phyloP scores from a whole-genome alignment of 2,888 invertebrate species.

The Agapostemon virescens region DNA sequence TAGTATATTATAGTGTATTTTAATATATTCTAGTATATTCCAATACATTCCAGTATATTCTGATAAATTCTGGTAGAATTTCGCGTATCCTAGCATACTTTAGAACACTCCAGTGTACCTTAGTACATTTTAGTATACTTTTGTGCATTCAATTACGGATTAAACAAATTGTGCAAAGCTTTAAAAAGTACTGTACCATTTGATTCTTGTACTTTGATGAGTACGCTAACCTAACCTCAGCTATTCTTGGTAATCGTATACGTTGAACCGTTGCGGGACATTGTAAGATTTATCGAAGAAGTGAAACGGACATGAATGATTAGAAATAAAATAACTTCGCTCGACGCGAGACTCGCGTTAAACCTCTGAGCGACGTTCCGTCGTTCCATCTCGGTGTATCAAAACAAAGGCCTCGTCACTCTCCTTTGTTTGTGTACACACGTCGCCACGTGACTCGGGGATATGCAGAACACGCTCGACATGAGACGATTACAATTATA shows the following conservation, averaged over 20 bases:
- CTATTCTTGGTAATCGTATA: neutral
- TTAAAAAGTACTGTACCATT: neutral
- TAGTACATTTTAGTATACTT: too few relatives aligned
- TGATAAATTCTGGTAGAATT: too few relatives aligned
- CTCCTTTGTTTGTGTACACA: slow-evolving; percentile 31
- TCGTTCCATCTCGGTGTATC: slow-evolving; percentile 3
- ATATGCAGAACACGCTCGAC: slow-evolving; percentile 11
- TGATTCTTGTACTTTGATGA: neutral
- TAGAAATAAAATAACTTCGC: neutral
- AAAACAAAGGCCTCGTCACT: slow-evolving; percentile 29
- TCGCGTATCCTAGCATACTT: too few relatives aligned
- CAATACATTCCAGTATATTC: too few relatives aligned
- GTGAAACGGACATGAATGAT: too few relatives aligned
- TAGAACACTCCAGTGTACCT: too few relatives aligned
- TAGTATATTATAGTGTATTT: too few relatives aligned
- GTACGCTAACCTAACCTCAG: neutral
- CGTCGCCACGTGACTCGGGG: slow-evolving; percentile 3
- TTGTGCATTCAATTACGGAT: too few relatives aligned
- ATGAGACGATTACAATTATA: slow-evolving; percentile 41
- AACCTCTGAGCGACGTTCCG: neutral
- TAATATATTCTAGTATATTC: too few relatives aligned
- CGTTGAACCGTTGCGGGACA: too few relatives aligned
- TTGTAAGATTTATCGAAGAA: too few relatives aligned
- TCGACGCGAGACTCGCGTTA: neutral
- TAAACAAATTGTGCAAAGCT: neutral